Evolutionary conservation across 2,888 invertebrate genomes (phyloP).

Genomic region (Keiferia lycopersicella): DNA sequence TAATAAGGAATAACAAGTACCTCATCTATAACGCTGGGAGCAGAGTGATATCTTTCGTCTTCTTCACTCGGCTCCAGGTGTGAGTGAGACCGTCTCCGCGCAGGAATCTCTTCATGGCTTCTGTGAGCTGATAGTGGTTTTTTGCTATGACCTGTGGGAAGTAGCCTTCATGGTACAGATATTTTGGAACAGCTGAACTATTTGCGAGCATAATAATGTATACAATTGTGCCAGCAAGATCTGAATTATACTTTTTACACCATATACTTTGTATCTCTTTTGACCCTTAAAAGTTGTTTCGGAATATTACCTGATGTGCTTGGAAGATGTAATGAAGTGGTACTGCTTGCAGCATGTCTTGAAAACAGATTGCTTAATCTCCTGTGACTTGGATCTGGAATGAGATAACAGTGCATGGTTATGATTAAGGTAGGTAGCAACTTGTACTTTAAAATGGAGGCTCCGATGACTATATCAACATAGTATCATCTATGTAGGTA

Average conservation of each 20-base stretch:
- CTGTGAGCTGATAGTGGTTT: conserved; percentile 59
- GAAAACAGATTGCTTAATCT: conserved; percentile 55
- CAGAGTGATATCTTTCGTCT: conserved; percentile 66
- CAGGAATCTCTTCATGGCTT: conserved; percentile 67
- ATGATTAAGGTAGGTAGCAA: too few relatives aligned
- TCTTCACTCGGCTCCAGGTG: conserved; percentile 38
- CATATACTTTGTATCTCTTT: too few relatives aligned
- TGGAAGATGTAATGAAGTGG: conserved; percentile 63
- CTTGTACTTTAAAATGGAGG: too few relatives aligned
- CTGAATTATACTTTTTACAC: too few relatives aligned
- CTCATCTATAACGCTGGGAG: conserved; percentile 72
- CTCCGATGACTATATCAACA: too few relatives aligned
- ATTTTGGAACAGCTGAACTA: neutral
- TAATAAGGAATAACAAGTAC: neutral
- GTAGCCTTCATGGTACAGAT: neutral
- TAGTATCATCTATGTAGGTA: too few relatives aligned
- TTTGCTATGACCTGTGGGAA: conserved; percentile 54
- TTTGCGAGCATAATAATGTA: too few relatives aligned
- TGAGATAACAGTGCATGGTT: neutral
- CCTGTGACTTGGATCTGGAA: conserved; percentile 38
- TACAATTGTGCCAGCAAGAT: too few relatives aligned
- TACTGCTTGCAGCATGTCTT: conserved; percentile 58
- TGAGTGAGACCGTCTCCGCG: conserved; percentile 52
- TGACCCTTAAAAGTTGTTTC: too few relatives aligned
- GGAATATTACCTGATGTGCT: conserved; percentile 60